Conservation (phyloP, 2,888 invertebrate genomes). For the Magallana nippona region DNA sequence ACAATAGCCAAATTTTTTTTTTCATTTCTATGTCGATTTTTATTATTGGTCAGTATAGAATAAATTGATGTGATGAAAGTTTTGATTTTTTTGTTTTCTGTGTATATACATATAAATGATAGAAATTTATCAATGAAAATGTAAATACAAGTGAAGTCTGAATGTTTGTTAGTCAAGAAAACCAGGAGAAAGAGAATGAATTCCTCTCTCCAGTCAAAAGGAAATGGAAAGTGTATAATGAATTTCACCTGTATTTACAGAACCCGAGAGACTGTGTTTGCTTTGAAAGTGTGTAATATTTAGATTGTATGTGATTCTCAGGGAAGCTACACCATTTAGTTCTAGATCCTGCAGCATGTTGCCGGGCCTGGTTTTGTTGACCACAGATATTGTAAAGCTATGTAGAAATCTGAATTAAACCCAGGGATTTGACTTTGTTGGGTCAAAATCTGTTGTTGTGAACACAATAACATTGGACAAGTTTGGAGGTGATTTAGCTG, state of each 20-base stretch:
- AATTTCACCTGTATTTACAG: background rate
- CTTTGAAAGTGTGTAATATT: background rate
- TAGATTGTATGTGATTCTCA: background rate
- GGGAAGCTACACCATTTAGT: background rate
- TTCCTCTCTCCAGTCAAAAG: background rate
- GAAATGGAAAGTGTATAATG: conserved; percentile 8
- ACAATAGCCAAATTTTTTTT: background rate
- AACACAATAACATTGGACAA: conserved; percentile 23
- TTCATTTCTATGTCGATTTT: background rate
- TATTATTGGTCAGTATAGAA: background rate
- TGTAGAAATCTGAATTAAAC: background rate
- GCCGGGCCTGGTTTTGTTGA: background rate
- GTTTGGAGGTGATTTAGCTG: background rate
- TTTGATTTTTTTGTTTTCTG: conserved; percentile 22
- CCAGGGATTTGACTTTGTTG: conserved; percentile 31
- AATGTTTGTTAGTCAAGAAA: background rate
- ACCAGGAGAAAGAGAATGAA: background rate
- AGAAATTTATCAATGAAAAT: background rate
- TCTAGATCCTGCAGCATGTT: background rate
- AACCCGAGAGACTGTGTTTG: background rate
- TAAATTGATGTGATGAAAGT: conserved; percentile 1
- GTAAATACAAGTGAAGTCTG: background rate
- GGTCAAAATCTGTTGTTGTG: conserved; percentile 28
- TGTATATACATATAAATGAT: background rate
- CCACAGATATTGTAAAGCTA: conserved; percentile 15